A percentile compares a stretch with the other conserved stretches of the same genome.
Evolutionary conservation across 2,888 invertebrate genomes (phyloP).

Genomic region (Asteroscopus sphinx): DNA sequence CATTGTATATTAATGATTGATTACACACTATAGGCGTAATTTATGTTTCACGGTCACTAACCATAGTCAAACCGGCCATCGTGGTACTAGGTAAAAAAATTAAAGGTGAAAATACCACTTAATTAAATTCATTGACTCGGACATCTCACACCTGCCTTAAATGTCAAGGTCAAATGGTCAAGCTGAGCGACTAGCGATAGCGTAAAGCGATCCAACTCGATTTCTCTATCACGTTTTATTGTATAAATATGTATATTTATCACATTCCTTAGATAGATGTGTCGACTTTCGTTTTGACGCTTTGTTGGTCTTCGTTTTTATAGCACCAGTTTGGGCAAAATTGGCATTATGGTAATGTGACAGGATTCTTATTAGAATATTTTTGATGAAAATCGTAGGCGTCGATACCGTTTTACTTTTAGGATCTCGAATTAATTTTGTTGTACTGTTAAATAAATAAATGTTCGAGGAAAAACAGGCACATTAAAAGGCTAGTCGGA

Average conservation of each 20-base stretch:
- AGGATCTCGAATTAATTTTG: slow-evolving; percentile 36
- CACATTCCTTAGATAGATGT: slow-evolving; percentile 68
- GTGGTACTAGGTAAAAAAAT: slow-evolving; percentile 13
- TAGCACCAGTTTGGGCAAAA: slow-evolving; percentile 58
- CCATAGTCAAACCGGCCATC: slow-evolving; percentile 3
- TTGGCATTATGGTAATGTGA: slow-evolving; percentile 58
- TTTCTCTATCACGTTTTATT: slow-evolving; percentile 80
- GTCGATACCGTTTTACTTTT: slow-evolving; percentile 42
- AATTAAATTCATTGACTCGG: slow-evolving; percentile 56
- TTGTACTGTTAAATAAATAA: slow-evolving; percentile 23
- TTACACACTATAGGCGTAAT: slow-evolving; percentile 15
- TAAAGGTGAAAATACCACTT: slow-evolving; percentile 46
- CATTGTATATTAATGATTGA: slow-evolving; percentile 5
- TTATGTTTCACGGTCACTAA: slow-evolving; percentile 24
- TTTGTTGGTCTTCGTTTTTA: slow-evolving; percentile 53
- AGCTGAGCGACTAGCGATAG: slow-evolving; percentile 59
- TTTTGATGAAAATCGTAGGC: slow-evolving; percentile 45
- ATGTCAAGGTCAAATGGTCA: slow-evolving; percentile 83
- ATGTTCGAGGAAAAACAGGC: slow-evolving; percentile 6
- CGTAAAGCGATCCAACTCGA: slow-evolving; percentile 70
- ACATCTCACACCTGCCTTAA: slow-evolving; percentile 62
- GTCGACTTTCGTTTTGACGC: slow-evolving; percentile 59
- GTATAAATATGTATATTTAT: slow-evolving; percentile 73
- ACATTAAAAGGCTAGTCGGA: slow-evolving; percentile 6
- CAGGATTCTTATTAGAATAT: slow-evolving; percentile 48